A percentile compares a stretch with the other conserved stretches of the same genome.
Evolutionary conservation across 2,888 invertebrate genomes (phyloP).

Genomic region (Drosophila paramelanica): DNA sequence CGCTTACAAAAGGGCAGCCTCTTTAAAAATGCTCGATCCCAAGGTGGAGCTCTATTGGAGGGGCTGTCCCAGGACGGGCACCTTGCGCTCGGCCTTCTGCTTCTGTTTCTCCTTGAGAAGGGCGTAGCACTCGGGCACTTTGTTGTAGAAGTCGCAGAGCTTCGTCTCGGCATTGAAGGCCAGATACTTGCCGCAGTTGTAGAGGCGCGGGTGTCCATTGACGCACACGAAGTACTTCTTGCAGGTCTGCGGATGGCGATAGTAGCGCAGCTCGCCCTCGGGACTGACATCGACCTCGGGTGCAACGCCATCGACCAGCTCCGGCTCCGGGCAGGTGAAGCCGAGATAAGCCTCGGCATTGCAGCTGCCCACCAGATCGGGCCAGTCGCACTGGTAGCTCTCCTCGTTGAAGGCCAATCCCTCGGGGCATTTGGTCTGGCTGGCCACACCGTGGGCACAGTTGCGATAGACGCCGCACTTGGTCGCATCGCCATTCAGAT

Average conservation of each 20-base stretch:
- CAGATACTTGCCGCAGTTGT: constrained; percentile 91
- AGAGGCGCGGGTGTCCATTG: constrained; percentile 89
- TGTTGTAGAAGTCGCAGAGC: constrained; percentile 87
- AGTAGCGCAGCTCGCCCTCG: constrained; percentile 84
- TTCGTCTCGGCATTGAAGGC: constrained; percentile 91
- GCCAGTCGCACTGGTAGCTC: constrained; percentile 93
- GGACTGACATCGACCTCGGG: constrained; percentile 82
- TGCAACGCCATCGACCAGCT: constrained; percentile 58
- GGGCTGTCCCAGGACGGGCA: constrained; percentile 29
- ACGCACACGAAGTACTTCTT: constrained; percentile 93
- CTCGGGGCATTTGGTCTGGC: constrained; percentile 91
- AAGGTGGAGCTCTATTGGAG: constrained; percentile 17
- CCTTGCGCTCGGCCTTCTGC: constrained; percentile 56
- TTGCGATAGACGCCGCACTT: constrained; percentile 92
- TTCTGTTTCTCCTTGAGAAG: constrained; percentile 78
- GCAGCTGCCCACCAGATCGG: constrained; percentile 92
- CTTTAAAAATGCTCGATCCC: constrained; percentile 18
- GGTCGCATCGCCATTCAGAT: constrained; percentile 88
- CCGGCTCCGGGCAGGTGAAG: constrained; percentile 88
- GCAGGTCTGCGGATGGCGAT: constrained; percentile 88
- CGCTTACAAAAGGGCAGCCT: constrained; percentile 49
- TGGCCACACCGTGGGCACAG: constrained; percentile 91
- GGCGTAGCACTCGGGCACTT: constrained; percentile 82
- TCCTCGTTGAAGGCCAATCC: constrained; percentile 92
- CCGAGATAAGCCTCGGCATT: constrained; percentile 92